phyloP scores from a whole-genome alignment of 2,888 invertebrate genomes.

The Lycia hirtaria region DNA sequence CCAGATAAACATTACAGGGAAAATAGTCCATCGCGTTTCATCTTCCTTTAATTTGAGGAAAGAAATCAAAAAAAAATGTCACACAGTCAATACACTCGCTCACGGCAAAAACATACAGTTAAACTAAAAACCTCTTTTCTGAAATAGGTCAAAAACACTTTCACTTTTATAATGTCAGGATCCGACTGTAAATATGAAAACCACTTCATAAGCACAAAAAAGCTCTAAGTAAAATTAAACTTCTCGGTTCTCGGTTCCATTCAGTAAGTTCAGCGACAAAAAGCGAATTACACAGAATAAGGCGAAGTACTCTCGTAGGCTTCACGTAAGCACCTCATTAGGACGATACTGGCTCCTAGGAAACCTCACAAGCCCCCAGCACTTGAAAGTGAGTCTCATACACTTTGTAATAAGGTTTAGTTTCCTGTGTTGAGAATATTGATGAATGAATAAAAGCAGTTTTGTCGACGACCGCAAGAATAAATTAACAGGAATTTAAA shows the following conservation, averaged over 20 bases:
- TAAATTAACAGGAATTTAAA: constrained; percentile 21
- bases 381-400: neutral
- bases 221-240: constrained; percentile 17
- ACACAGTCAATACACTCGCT: no score
- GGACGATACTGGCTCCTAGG: constrained; percentile 26
- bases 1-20: no score
- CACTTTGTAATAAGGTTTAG: neutral
- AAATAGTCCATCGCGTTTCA: no score
- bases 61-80: no score
- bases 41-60: no score
- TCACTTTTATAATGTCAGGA: no score
- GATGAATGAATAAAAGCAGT: constrained; percentile 8
- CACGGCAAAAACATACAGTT: no score
- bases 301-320: constrained; percentile 41
- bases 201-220: neutral
- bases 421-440: neutral
- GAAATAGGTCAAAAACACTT: no score
- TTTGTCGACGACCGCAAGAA: constrained; percentile 15
- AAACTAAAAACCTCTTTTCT: no score
- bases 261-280: constrained; percentile 38
- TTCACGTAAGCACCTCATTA: constrained; percentile 53
- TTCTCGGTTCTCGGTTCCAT: constrained; percentile 11
- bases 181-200: neutral
- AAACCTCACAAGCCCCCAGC: neutral
- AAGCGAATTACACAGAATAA: constrained; percentile 48